Evolutionary conservation across 2,888 invertebrate genomes (phyloP).

Genomic region (Polyommatus iphigenia): DNA sequence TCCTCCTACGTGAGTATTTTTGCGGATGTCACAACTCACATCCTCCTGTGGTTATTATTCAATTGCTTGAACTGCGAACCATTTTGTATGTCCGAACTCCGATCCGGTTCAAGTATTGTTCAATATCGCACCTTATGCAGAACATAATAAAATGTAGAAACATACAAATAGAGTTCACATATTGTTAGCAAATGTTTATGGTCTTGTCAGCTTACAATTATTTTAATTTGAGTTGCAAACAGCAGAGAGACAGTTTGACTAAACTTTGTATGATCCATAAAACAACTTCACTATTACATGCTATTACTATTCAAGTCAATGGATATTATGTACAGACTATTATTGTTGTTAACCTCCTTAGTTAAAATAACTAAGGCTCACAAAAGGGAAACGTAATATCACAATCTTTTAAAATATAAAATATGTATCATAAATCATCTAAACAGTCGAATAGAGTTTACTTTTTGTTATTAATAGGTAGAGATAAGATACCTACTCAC

Average conservation of each 20-base stretch:
- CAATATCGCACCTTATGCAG: neutral
- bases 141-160: neutral
- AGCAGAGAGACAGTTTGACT: too few species aligned
- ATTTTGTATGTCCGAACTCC: conserved; percentile 24
- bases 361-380: neutral
- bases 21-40: conserved; percentile 64
- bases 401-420: neutral
- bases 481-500: conserved; percentile 19
- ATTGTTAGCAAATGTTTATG: neutral
- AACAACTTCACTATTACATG: neutral
- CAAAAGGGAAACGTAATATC: neutral
- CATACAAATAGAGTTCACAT: neutral
- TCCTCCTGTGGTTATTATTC: conserved; percentile 71
- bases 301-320: neutral
- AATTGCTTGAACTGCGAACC: conserved; percentile 61
- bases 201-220: neutral
- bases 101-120: neutral
- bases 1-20: conserved; percentile 87
- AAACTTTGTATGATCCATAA: neutral
- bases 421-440: neutral
- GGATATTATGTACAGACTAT: neutral
- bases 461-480: conserved; percentile 19
- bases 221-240: neutral
- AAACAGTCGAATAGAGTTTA: neutral
- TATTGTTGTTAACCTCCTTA: neutral